Conservation (phyloP, 2,113 vertebrate genomes). For the Cynopterus brachyotis region DNA sequence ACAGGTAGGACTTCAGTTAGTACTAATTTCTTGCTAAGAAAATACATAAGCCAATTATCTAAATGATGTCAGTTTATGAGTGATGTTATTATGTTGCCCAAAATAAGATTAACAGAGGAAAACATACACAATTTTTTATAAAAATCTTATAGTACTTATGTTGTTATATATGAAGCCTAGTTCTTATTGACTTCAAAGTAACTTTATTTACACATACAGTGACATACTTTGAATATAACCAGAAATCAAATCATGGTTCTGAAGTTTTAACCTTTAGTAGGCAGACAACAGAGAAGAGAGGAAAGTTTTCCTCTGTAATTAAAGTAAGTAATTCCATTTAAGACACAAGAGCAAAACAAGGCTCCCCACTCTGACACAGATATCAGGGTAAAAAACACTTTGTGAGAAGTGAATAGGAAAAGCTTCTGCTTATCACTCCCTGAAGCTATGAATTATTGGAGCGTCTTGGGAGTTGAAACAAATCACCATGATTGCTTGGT, state of each 20-base stretch:
- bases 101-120: no score
- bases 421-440: neutral
- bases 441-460: neutral
- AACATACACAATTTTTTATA: no score
- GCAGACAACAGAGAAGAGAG: neutral
- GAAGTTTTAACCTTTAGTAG: accelerated
- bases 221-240: neutral
- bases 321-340: neutral
- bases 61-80: neutral
- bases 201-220: neutral
- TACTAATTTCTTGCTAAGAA: neutral
- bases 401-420: neutral
- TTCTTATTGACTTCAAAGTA: neutral
- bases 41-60: neutral
- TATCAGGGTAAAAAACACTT: neutral
- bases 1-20: neutral
- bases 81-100: neutral
- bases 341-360: neutral
- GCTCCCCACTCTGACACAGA: neutral
- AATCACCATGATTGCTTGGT: neutral
- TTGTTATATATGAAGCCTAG: neutral
- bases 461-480: neutral
- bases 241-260: neutral
- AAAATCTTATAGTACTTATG: neutral
- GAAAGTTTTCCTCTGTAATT: neutral